Evolutionary conservation across 37 sponge, comb jelly and placozoan genomes (phyloP).

Genomic region (Cladorhizidae sp.): DNA sequence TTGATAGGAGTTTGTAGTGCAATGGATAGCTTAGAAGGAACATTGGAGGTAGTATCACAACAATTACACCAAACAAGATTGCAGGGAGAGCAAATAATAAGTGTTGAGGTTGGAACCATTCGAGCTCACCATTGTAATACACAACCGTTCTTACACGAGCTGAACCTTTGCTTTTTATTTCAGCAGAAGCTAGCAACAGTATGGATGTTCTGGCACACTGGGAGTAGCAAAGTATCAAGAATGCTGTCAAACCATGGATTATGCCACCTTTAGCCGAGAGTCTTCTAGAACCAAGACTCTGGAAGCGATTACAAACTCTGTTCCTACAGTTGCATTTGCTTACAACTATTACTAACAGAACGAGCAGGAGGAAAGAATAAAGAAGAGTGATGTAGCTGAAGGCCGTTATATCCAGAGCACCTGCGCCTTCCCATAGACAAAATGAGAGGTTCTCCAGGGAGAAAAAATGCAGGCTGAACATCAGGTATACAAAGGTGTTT

Average conservation of each 20-base stretch:
- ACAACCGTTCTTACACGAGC: neutral
- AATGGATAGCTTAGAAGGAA: constrained; percentile 26
- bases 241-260: constrained; percentile 49
- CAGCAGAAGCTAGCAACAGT: neutral
- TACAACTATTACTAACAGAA: neutral
- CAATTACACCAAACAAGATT: neutral
- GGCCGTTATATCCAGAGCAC: constrained; percentile 3
- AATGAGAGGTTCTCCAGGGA: constrained; percentile 17
- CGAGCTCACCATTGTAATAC: constrained; percentile 1
- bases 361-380: constrained; percentile 34
- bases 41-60: constrained; percentile 14
- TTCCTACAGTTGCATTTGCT: constrained; percentile 1
- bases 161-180: neutral
- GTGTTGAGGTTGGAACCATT: constrained; percentile 1
- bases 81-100: constrained; percentile 30
- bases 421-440: constrained; percentile 32
- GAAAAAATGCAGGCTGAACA: constrained; percentile 28
- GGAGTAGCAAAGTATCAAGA: constrained; percentile 40
- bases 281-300: no score
- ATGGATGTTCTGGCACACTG: constrained; percentile 23
- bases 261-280: neutral
- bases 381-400: constrained; percentile 35
- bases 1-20: constrained; percentile 13
- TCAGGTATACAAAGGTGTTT: constrained; percentile 2
- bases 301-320: neutral